These are phyloP conservation scores for Tachina grossa DNA, from an alignment of 2,888 invertebrate genomes.

Conservation along the genomic window DNA sequence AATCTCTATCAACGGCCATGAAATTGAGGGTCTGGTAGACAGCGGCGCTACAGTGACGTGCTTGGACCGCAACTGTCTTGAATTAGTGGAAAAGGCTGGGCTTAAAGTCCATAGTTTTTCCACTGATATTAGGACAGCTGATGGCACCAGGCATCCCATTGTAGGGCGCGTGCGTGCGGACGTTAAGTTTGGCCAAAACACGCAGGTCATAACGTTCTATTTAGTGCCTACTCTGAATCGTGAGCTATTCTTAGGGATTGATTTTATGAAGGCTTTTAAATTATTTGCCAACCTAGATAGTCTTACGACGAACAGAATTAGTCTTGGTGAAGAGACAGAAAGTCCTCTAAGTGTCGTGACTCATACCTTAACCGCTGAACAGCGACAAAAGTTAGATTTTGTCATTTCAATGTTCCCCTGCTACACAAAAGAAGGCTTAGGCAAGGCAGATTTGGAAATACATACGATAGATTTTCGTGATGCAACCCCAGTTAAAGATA, in stretches of 20 bases:
- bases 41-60: slow-evolving; percentile 1
- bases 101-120: not conserved
- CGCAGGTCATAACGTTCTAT: not conserved
- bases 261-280: too few species aligned
- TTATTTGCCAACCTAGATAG: not conserved
- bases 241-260: too few species aligned
- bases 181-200: not conserved
- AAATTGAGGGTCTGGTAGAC: too few species aligned
- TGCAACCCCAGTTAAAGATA: slow-evolving; percentile 8
- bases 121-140: slow-evolving; percentile 14
- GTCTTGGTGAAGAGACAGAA: not conserved
- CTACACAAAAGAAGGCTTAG: not conserved
- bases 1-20: not conserved
- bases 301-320: not conserved
- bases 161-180: not conserved
- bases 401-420: not conserved
- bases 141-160: not conserved
- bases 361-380: too few species aligned
- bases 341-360: too few species aligned
- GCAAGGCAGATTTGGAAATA: not conserved
- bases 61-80: not conserved
- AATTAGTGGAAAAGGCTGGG: not conserved
- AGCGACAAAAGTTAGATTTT: too few species aligned
- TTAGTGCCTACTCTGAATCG: not conserved
- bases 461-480: not conserved